A percentile compares a stretch with the other conserved stretches of the same genome.
These are phyloP conservation scores for Apamea sordens DNA, from an alignment of 2,888 invertebrate species.

Conservation along the genomic window DNA sequence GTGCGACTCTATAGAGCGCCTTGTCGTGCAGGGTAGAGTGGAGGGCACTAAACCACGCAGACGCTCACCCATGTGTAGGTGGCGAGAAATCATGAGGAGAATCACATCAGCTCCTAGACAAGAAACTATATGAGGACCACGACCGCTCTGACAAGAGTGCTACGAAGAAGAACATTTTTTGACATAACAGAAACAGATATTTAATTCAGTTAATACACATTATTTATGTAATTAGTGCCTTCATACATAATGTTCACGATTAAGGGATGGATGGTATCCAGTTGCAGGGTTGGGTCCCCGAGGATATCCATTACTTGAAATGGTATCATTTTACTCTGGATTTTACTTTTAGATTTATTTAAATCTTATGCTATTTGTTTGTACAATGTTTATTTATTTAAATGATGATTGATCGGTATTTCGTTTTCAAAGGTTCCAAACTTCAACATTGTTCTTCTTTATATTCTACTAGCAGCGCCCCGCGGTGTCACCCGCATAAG, in stretches of 20 bases:
- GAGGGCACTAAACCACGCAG: no score
- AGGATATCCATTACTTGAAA: constrained; percentile 56
- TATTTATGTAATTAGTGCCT: constrained; percentile 35
- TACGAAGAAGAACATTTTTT: no score
- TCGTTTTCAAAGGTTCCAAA: not conserved
- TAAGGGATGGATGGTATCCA: constrained; percentile 51
- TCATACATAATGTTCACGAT: constrained; percentile 4
- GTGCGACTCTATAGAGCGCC: no score
- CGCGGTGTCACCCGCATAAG: no score
- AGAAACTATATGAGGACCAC: no score
- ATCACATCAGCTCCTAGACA: no score
- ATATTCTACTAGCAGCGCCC: no score
- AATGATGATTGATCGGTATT: not conserved
- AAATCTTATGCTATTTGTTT: constrained; percentile 19
- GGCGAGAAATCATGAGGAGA: no score
- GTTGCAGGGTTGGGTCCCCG: constrained; percentile 37
- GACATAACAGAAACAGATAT: not conserved
- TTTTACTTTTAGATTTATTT: constrained; percentile 26
- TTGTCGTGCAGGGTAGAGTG: no score
- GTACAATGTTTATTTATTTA: not conserved
- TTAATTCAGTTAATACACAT: not conserved
- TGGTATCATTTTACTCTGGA: constrained; percentile 49
- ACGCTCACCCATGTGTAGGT: no score
- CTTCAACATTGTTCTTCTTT: no score
- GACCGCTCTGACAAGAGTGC: no score